Conservation (phyloP, 2,888 invertebrate species). For the Pristionchus arcanus region DNA sequence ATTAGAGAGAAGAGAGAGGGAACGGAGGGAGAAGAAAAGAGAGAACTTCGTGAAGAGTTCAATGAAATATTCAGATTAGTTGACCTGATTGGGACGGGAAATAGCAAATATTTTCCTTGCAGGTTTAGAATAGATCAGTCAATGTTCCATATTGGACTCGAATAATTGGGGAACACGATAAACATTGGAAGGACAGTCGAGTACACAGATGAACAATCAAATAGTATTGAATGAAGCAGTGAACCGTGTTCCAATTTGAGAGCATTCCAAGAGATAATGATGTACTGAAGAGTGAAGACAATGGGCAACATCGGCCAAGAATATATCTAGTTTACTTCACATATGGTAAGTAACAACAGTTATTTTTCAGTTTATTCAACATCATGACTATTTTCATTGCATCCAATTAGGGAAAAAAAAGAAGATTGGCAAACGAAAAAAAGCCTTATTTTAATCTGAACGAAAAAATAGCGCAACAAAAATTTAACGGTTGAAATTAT, state of each 20-base stretch:
- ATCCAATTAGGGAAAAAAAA: no score
- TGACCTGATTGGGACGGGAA: no score
- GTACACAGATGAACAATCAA: neutral
- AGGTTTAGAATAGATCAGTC: neutral
- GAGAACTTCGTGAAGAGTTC: neutral
- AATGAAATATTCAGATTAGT: neutral
- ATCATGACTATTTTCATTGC: no score
- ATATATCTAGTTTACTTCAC: neutral
- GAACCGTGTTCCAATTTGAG: neutral
- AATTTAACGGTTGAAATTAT: no score
- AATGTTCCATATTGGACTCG: neutral
- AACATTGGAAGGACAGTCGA: no score
- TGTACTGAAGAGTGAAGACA: neutral
- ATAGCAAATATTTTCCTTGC: neutral
- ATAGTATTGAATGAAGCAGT: neutral
- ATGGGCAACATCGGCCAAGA: neutral
- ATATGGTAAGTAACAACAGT: no score
- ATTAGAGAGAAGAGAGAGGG: constrained; percentile 10
- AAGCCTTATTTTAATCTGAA: no score
- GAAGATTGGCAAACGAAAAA: no score
- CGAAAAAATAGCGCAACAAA: no score
- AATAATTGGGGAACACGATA: no score
- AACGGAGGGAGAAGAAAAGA: neutral
- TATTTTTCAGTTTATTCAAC: no score
- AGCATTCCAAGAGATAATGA: neutral